Conservation (phyloP, 1,140 invertebrate species). For the Mycetomoellerius zeteki region DNA sequence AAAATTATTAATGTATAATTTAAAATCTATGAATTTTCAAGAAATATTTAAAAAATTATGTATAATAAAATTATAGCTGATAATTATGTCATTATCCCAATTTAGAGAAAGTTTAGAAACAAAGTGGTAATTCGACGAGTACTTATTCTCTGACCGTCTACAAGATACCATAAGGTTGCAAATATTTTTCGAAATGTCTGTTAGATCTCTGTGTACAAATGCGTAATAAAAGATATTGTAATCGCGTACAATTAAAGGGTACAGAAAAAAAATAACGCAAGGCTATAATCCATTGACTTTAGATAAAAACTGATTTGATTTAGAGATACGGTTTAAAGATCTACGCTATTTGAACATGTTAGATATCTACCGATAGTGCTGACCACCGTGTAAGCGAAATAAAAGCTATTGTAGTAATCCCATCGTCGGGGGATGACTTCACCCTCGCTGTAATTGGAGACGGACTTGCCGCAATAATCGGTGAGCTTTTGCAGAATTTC, state of each 20-base stretch:
- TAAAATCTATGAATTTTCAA: not conserved
- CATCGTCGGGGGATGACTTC: constrained; percentile 89
- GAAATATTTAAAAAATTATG: not conserved
- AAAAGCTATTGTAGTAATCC: constrained; percentile 97
- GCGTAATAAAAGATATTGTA: not conserved
- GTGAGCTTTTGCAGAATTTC: constrained; percentile 89
- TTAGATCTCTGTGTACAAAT: not conserved
- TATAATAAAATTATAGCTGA: no score
- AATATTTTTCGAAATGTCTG: not conserved
- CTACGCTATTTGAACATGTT: constrained; percentile 10
- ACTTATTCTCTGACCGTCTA: not conserved
- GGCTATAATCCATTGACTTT: not conserved
- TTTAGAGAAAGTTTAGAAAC: not conserved
- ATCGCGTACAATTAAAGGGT: not conserved
- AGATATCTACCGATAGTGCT: constrained; percentile 95
- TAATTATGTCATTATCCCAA: not conserved
- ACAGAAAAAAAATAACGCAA: not conserved
- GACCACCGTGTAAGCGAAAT: constrained; percentile 97
- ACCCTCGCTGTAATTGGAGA: constrained; percentile 88
- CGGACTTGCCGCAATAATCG: constrained; percentile 91
- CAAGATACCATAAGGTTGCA: not conserved
- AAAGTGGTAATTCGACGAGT: not conserved
- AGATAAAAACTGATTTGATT: constrained; percentile 15
- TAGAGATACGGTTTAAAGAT: not conserved
- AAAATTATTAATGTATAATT: constrained; percentile 4